A percentile compares a stretch with the other conserved stretches of the same genome.
phyloP scores from a whole-genome alignment of 1,140 invertebrate genomes.

The Maconellicoccus hirsutus region DNA sequence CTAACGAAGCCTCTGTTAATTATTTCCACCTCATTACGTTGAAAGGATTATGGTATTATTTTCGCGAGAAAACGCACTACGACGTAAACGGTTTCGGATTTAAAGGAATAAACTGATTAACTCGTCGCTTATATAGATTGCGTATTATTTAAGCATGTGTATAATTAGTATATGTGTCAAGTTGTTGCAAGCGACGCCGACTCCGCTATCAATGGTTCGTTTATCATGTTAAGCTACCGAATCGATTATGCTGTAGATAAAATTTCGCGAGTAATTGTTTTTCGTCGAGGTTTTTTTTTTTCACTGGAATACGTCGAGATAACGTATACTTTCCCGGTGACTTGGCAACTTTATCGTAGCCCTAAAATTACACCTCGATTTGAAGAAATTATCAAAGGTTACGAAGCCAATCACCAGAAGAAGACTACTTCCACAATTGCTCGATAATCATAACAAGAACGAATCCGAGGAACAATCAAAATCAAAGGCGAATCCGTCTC shows the following conservation, averaged over 20 bases:
- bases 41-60: conserved; percentile 9
- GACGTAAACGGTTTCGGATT: conserved; percentile 7
- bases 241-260: neutral
- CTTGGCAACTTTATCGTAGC: no score
- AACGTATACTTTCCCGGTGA: no score
- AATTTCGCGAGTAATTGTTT: no score
- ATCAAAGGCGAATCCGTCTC: no score
- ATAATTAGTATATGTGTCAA: neutral
- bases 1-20: conserved; percentile 1
- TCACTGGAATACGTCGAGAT: no score
- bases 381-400: no score
- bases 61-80: conserved; percentile 2
- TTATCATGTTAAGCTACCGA: neutral
- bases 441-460: no score
- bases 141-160: conserved; percentile 4
- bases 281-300: no score
- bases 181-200: neutral
- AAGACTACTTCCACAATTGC: no score
- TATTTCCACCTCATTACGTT: conserved; percentile 8
- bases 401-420: no score
- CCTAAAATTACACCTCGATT: no score
- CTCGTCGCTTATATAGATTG: neutral
- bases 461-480: no score
- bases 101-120: conserved; percentile 9
- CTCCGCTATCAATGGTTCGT: neutral